Evolutionary conservation across 2,888 invertebrate species (phyloP).

Genomic region (Drosophila macrospina): DNA sequence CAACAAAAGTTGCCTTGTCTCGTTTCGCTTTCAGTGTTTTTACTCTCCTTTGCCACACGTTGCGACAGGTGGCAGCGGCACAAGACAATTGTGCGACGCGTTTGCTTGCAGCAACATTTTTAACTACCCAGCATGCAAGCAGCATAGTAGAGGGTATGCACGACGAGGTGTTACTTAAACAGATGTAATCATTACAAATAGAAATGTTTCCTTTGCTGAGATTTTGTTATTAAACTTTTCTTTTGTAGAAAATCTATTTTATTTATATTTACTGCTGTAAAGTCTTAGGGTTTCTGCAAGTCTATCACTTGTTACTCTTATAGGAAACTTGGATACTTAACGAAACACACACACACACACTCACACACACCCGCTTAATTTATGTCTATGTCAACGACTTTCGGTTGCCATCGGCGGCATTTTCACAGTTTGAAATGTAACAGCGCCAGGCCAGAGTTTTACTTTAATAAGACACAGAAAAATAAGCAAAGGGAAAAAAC

Average conservation of each 20-base stretch:
- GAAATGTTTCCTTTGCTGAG: too few species aligned
- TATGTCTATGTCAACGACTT: conserved; percentile 63
- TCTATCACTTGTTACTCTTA: too few species aligned
- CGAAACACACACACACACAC: not conserved
- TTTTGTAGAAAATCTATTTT: not conserved
- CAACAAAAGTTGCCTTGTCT: conserved; percentile 15
- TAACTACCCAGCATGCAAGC: not conserved
- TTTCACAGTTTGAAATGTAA: conserved; percentile 36
- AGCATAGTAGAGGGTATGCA: not conserved
- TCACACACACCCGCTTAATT: conserved; percentile 23
- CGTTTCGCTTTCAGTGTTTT: conserved; percentile 1
- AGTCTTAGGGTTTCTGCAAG: not conserved
- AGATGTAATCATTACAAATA: too few species aligned
- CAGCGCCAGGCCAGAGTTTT: conserved; percentile 11
- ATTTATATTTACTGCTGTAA: not conserved
- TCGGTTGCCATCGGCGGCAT: conserved; percentile 22
- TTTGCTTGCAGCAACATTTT: conserved; percentile 5
- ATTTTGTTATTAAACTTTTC: not conserved
- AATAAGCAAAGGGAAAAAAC: conserved; percentile 29
- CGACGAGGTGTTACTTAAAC: too few species aligned
- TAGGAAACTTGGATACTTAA: not conserved
- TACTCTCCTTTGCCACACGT: conserved; percentile 26
- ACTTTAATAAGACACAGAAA: not conserved
- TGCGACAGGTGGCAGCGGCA: conserved; percentile 68
- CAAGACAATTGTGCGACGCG: conserved; percentile 56